Evolutionary conservation across 2,888 invertebrate genomes (phyloP).

Genomic region (Nipponacmea schrenckii): DNA sequence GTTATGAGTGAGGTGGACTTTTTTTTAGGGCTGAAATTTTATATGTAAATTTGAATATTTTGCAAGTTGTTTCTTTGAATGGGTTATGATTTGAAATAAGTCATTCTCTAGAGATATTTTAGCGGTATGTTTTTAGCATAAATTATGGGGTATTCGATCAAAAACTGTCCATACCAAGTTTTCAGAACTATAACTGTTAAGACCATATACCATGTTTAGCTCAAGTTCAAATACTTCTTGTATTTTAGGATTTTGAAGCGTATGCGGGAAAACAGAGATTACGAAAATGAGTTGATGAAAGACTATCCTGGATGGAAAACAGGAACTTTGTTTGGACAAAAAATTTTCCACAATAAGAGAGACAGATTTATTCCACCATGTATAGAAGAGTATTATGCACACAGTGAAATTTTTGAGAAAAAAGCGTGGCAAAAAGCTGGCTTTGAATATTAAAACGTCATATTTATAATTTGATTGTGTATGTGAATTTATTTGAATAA

Average conservation of each 20-base stretch:
- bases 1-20: too few relatives aligned
- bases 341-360: conserved; percentile 79
- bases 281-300: conserved; percentile 87
- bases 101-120: neutral
- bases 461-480: too few relatives aligned
- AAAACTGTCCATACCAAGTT: too few relatives aligned
- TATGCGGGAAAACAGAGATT: conserved; percentile 81
- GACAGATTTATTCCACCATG: conserved; percentile 76
- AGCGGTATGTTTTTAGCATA: too few relatives aligned
- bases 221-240: neutral
- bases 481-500: too few relatives aligned
- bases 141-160: too few relatives aligned
- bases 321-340: conserved; percentile 88
- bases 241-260: conserved; percentile 77
- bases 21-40: too few relatives aligned
- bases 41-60: too few relatives aligned
- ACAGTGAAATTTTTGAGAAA: conserved; percentile 11
- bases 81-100: too few relatives aligned
- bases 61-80: too few relatives aligned
- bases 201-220: too few relatives aligned
- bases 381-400: conserved; percentile 79
- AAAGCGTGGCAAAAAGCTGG: neutral
- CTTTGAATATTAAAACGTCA: too few relatives aligned
- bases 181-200: neutral
- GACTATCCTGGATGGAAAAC: conserved; percentile 91